A percentile compares a stretch with the other conserved stretches of the same genome.
Evolutionary conservation across 2,888 invertebrate genomes (phyloP).

Genomic region (Chromoteleia sp.): DNA sequence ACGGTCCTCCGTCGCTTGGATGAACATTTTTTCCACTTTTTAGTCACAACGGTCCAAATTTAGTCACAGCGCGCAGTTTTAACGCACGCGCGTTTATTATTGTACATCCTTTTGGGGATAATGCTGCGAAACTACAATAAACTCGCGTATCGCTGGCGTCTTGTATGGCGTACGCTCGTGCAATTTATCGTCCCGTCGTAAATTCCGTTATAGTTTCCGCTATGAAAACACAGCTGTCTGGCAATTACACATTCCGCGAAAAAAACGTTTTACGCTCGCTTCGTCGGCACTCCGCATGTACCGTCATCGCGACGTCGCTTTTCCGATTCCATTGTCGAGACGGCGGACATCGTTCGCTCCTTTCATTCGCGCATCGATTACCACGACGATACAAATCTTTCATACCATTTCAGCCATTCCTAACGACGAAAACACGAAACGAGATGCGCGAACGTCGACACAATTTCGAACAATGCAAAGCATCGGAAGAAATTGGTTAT

Average conservation of each 20-base stretch:
- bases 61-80: no score
- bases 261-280: constrained; percentile 35
- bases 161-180: constrained; percentile 12
- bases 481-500: no score
- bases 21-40: no score
- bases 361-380: constrained; percentile 7
- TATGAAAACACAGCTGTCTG: constrained; percentile 40
- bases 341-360: background rate
- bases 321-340: constrained; percentile 34
- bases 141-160: constrained; percentile 26
- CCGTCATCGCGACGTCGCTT: constrained; percentile 30
- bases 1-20: no score
- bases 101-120: constrained; percentile 21
- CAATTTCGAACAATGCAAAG: no score
- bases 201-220: constrained; percentile 56
- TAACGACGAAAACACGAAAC: background rate
- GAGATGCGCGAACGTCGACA: no score
- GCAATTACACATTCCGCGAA: constrained; percentile 41
- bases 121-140: constrained; percentile 33
- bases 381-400: constrained; percentile 9
- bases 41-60: no score
- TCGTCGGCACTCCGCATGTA: constrained; percentile 1
- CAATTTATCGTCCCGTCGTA: constrained; percentile 57
- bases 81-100: constrained; percentile 29
- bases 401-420: background rate